phyloP scores from a whole-genome alignment of 2,888 invertebrate species.

The Phoenoteleia sp. region DNA sequence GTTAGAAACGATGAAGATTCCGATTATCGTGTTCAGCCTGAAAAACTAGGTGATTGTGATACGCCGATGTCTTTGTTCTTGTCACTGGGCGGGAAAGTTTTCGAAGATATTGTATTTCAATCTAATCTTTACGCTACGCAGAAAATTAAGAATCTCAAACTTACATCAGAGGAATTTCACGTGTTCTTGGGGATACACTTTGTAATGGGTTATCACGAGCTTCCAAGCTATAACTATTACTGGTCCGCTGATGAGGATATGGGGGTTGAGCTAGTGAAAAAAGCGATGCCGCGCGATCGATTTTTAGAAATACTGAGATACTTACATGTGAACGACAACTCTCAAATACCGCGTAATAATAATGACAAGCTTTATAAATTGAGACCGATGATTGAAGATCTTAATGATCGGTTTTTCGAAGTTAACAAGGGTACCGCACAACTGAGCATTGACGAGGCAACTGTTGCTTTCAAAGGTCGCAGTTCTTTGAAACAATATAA shows the following conservation, averaged over 20 bases:
- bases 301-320: not conserved
- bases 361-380: conserved; percentile 29
- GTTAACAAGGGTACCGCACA: not conserved
- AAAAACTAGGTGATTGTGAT: conserved; percentile 7
- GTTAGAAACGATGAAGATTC: too few species aligned
- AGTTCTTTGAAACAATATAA: conserved; percentile 31
- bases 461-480: conserved; percentile 27
- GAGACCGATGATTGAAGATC: conserved; percentile 31
- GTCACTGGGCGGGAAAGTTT: not conserved
- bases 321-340: conserved; percentile 27
- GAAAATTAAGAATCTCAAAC: conserved; percentile 23
- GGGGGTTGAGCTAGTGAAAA: not conserved
- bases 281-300: conserved; percentile 21
- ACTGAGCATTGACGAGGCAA: not conserved
- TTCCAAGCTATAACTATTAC: conserved; percentile 1
- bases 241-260: not conserved
- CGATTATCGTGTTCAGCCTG: too few species aligned
- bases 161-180: not conserved
- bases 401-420: conserved; percentile 4
- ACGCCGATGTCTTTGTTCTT: conserved; percentile 2
- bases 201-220: not conserved
- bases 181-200: not conserved
- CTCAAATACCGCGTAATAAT: conserved; percentile 1
- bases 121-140: conserved; percentile 12
- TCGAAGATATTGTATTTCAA: conserved; percentile 16